These are phyloP conservation scores for Cecidostiba fungosa DNA, from an alignment of 2,888 invertebrate species.

Conservation along the genomic window DNA sequence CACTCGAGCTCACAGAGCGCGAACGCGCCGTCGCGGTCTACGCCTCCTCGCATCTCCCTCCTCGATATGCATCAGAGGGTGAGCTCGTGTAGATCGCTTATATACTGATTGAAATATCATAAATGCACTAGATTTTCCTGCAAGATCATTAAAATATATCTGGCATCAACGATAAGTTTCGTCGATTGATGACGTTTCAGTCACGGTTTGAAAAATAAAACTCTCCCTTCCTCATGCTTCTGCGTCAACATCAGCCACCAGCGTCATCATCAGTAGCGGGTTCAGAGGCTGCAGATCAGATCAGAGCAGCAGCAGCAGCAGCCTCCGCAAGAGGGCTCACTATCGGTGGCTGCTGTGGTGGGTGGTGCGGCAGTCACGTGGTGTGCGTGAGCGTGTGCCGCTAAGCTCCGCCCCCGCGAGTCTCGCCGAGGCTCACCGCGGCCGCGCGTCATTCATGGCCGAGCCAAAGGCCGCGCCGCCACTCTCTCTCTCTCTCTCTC, in stretches of 20 bases:
- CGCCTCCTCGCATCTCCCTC: slow-evolving; percentile 62
- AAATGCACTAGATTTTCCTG: no score
- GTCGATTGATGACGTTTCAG: no score
- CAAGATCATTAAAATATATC: no score
- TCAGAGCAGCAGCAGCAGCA: background rate
- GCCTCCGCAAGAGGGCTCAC: slow-evolving; percentile 25
- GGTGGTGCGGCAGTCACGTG: slow-evolving; percentile 42
- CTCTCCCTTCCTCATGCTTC: no score
- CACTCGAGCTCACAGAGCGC: slow-evolving; percentile 69
- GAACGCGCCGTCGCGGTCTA: slow-evolving; percentile 71
- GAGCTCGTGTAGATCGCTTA: background rate
- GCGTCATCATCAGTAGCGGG: no score
- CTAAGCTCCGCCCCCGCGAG: slow-evolving; percentile 81
- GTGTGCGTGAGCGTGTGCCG: slow-evolving; percentile 38
- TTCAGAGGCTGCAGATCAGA: no score
- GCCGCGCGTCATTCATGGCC: slow-evolving; percentile 78
- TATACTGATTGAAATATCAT: background rate
- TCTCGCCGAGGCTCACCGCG: slow-evolving; percentile 69
- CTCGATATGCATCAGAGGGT: background rate
- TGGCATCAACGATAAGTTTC: no score
- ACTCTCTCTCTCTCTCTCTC: slow-evolving; percentile 49
- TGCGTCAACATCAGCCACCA: no score
- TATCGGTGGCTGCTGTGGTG: slow-evolving; percentile 45
- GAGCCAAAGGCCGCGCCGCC: slow-evolving; percentile 78
- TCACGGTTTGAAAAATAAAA: no score